Conservation (phyloP, 2,888 invertebrate species). For the Abscondita cerata region DNA sequence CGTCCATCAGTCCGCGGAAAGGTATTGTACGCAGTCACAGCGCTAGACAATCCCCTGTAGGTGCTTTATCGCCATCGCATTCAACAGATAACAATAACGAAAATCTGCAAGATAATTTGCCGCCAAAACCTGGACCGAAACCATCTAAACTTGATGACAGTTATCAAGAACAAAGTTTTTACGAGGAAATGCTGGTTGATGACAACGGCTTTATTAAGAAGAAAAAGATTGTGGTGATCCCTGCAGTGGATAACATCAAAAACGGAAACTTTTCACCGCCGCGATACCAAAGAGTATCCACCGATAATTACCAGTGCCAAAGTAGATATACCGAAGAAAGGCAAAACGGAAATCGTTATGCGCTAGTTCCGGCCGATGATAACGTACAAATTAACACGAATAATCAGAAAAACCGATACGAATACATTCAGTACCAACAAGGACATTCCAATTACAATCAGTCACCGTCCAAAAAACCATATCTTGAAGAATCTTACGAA, state of each 20-base stretch:
- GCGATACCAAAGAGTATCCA: conserved; percentile 16
- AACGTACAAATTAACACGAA: conserved; percentile 53
- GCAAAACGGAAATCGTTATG: conserved; percentile 50
- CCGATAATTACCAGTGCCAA: conserved; percentile 6
- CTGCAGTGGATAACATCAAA: conserved; percentile 55
- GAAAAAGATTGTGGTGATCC: conserved; percentile 54
- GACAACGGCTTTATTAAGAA: conserved; percentile 53
- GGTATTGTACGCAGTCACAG: conserved; percentile 18
- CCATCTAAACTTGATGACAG: conserved; percentile 39
- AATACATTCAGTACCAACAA: conserved; percentile 63
- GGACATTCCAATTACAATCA: conserved; percentile 36
- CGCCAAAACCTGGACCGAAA: conserved; percentile 45
- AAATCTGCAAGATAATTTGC: conserved; percentile 29
- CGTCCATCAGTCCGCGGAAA: conserved; percentile 37
- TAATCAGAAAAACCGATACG: conserved; percentile 60
- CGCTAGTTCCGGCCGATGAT: conserved; percentile 54
- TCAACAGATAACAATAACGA: conserved; percentile 42
- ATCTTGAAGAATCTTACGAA: conserved; percentile 61
- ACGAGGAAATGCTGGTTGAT: conserved; percentile 57
- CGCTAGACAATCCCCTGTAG: conserved; percentile 54
- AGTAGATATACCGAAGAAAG: not conserved
- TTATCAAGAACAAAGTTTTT: conserved; percentile 56
- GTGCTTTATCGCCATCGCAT: conserved; percentile 52
- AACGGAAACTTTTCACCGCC: conserved; percentile 36
- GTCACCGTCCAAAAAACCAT: conserved; percentile 30